A percentile compares a stretch with the other conserved stretches of the same genome.
These are phyloP conservation scores for Carollia perspicillata DNA, from an alignment of 2,113 vertebrate species.

Conservation along the genomic window DNA sequence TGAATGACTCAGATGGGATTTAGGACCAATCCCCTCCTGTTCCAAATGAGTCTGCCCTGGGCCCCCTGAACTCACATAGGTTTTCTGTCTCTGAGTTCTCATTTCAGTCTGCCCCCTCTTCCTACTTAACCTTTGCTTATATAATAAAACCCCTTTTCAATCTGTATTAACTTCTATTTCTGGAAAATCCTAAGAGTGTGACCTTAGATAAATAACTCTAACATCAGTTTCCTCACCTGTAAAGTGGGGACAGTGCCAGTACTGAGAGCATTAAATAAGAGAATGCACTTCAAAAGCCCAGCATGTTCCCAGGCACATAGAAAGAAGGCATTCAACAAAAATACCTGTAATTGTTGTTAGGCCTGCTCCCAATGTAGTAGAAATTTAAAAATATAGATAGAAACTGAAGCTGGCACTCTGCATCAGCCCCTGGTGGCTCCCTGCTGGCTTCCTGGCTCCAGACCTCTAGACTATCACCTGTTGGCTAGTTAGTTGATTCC, in stretches of 20 bases:
- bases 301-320: neutral
- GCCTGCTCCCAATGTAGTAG: no score
- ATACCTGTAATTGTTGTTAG: no score
- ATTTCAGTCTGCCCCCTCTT: neutral
- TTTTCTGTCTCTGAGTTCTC: neutral
- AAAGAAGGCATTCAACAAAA: neutral
- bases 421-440: no score
- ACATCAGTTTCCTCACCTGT: neutral
- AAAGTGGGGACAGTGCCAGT: neutral
- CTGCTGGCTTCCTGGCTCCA: no score
- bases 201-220: neutral
- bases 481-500: no score
- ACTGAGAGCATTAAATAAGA: neutral
- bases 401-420: no score
- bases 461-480: no score
- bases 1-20: neutral
- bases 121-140: no score
- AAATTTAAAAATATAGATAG: no score
- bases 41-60: neutral
- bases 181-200: neutral
- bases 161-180: neutral
- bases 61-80: neutral
- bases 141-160: neutral
- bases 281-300: neutral
- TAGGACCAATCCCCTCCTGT: neutral